Percentiles rank a stretch among this genome's conserved stretches.
phyloP scores from a whole-genome alignment of 2,113 vertebrate species.

The Nycticebus coucang region DNA sequence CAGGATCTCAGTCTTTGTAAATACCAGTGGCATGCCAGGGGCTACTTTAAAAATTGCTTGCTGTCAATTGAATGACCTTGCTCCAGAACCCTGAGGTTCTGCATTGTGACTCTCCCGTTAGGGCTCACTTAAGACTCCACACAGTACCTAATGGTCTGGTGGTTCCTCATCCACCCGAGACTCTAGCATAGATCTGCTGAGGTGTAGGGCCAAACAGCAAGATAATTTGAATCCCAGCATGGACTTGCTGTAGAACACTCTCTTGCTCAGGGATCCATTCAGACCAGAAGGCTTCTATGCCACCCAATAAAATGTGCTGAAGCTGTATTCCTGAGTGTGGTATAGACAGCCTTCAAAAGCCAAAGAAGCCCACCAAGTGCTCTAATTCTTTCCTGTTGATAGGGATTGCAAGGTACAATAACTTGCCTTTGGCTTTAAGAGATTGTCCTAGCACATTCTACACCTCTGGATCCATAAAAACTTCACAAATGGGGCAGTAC shows the following conservation, averaged over 20 bases:
- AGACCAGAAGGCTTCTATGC: not conserved
- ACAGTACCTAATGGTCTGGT: not conserved
- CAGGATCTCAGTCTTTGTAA: not conserved
- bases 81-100: not conserved
- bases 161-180: not conserved
- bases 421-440: not conserved
- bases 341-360: not conserved
- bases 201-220: not conserved
- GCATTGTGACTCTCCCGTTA: not conserved
- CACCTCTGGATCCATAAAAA: not conserved
- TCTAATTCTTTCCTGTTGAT: not conserved
- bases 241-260: not conserved
- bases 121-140: not conserved
- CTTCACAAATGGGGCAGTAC: not conserved
- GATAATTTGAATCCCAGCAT: not conserved
- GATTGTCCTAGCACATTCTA: not conserved
- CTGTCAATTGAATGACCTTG: not conserved
- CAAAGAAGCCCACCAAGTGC: not conserved
- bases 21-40: not conserved
- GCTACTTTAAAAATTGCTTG: not conserved
- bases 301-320: not conserved
- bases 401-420: not conserved
- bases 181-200: not conserved
- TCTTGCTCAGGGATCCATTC: not conserved
- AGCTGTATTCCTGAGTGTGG: not conserved